Base-by-base conservation (phyloP, 1,140 invertebrate genomes). In the Drosophila sulfurigaster region DNA sequence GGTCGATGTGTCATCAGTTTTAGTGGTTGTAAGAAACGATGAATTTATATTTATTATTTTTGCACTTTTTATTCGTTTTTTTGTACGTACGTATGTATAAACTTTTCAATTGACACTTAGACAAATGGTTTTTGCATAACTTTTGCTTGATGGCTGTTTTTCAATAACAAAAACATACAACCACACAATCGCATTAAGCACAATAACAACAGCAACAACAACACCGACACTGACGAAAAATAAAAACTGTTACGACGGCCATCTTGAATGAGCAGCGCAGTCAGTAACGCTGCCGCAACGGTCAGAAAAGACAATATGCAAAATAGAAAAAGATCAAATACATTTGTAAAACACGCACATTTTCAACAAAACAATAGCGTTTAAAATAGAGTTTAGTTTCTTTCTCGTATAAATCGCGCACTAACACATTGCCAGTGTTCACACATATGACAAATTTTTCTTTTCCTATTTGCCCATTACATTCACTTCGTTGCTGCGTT, bases 231-330 rank as follows among this genome's bases (percentile, higher is more conserved):
- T 73, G 75, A 79, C 75, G 71, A 82, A 82, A 76, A 79, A 82
- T 86, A 82, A 76, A 73, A 79, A 80, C 81, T 88, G 81, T 89
- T 88, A 89, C 83, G 83, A 89, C 85, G 85, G 83, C 83, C 83
- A 88, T 88, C 85, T 88, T 88, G 85, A 76, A 88, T 78, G 54
- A 78, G 81, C 79, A 81, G 82, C 77, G 79, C 71, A 75, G 74
- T 46, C 68, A 65, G 68, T 59, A 54, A 49, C 62, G 56, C 68
- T 66, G 74, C 45, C 8, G 41, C 62, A 62, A 69, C 20, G 49
- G 20, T 46, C 59, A 30, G 43, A 59, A 78, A 82, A 74, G 74
- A 30, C 71, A 81, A 68, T 85, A 85, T 86, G 82, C 82, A 69
- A 87, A 86, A 82, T 82, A 59, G 56, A 54, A 70, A 82, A 82